Base-by-base conservation (phyloP, 2,113 vertebrate genomes). In the Ibidorhyncha struthersii region DNA sequence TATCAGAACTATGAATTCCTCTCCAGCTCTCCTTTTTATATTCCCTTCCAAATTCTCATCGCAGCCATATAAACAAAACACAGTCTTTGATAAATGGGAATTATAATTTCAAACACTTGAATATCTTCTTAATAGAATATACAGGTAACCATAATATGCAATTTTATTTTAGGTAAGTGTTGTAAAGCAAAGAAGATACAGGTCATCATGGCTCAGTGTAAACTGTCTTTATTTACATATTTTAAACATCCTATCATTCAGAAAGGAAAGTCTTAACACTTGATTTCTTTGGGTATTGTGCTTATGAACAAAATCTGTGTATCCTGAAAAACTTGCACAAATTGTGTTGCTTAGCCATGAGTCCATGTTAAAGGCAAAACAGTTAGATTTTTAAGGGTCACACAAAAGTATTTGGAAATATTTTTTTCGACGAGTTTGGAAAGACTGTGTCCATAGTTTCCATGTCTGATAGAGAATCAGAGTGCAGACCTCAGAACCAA, bases 81-180 rank as follows among this genome's bases (percentile, higher is more conserved):
- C 38, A 79, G 67, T 23, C 55, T 56, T 96, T 96, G 74, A 94
- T 96, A 94, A 96, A 82, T 89, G 19, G 12, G 12, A 95, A 94
- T 87, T 97, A 17, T 86, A 40, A 90, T 12, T 43, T 17, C 30
- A 90, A 91, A 83, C 12, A 14, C 18, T 66, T 80, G 10, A 74
- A 23, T 72, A 16, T 80, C 49, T 40, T 91, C 84, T 90, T 97
- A 92, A 70, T 30, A 91, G 38, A 93, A 91, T 65, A 72, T 50
- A 82, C 55, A 95, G 52, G 25, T 87, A 26, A 93, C 53, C 17
- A 65, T 23, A 87, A 18, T 55, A 52, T 36, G 12, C 4, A 34
- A 82, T 61, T 95, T 95, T 94, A 38, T 91, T 88, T 59, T 59
- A 85, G 47, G 25, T 34, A 72, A 58, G 49, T 55, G 27, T 43